Base-by-base conservation (phyloP, 2,888 invertebrate species). In the Theretra japonica region DNA sequence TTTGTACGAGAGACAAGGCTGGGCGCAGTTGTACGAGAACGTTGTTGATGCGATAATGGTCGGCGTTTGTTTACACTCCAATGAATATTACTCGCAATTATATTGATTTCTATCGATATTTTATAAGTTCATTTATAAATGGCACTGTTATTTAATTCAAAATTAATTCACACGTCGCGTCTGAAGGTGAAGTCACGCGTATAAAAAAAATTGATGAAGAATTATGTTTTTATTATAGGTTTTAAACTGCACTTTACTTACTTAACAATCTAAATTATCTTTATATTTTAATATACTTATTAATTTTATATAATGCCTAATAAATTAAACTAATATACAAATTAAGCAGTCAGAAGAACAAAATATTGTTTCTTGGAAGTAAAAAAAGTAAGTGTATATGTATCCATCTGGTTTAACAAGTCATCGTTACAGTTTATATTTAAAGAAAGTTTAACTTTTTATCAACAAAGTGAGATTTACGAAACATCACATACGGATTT, bases 21-120 rank as follows among this genome's bases (percentile, higher is more conserved):
- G 68, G 53, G 57, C 69, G 50, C 73, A 71, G 69, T 73, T 73
- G 73, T 73, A 56, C 28, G 71, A 68, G 73, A 73, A 70, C 69
- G 25, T 23, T 57, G 57, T 65, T 69, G n/a, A 69, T 53, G 53
- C 68, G 30, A 7, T 69, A 69, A 69, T 69, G 28, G 53, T 6
- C n/a, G 6, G n/a, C 28, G 28, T 69, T 70, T 70, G 62, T 71
- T 68, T 70, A 65, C 56, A 50, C 57, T 56, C 53, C 19, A 56
- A 69, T 28, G 25, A 53, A 69, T 69, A 30, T 56, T 1, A 68
- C n/a, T 53, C 53, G 7, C 15, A 17, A 23, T 7, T 33, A 25
- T 21, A 62, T 48, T 48, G 48, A 68, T 50, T 68, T 19, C 7
- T 41, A 25, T 25, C n/a, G 8, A 25, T 28, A 15, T 8, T 4